Evolutionary conservation across 2,888 invertebrate species (phyloP).

Genomic region (Pedicia rivosa): DNA sequence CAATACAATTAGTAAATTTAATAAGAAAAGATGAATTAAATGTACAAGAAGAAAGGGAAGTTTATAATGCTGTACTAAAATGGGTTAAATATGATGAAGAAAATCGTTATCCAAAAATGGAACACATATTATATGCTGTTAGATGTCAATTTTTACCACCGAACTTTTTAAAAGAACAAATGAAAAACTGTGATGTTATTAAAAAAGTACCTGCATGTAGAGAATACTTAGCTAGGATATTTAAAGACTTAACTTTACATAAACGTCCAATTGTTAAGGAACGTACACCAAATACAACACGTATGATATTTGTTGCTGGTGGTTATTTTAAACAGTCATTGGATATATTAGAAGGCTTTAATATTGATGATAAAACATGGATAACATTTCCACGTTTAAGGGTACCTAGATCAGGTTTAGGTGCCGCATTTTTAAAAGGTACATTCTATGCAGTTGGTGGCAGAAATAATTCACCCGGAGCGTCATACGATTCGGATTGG

Average conservation of each 20-base stretch:
- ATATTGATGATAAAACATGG: slow-evolving; percentile 77
- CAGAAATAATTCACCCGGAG: slow-evolving; percentile 77
- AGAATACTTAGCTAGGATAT: slow-evolving; percentile 78
- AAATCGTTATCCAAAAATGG: slow-evolving; percentile 68
- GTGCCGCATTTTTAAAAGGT: slow-evolving; percentile 74
- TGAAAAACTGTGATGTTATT: slow-evolving; percentile 76
- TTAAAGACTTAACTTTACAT: slow-evolving; percentile 79
- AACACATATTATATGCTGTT: slow-evolving; percentile 73
- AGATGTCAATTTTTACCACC: slow-evolving; percentile 86
- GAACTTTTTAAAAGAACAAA: slow-evolving; percentile 77
- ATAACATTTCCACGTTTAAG: slow-evolving; percentile 64
- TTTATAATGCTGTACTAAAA: slow-evolving; percentile 78
- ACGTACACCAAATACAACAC: slow-evolving; percentile 72
- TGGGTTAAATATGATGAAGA: slow-evolving; percentile 86
- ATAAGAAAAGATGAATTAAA: slow-evolving; percentile 83
- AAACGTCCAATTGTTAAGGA: slow-evolving; percentile 73
- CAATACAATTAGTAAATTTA: slow-evolving; percentile 62
- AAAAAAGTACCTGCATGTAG: slow-evolving; percentile 78
- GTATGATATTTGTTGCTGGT: slow-evolving; percentile 82
- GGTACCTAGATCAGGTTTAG: slow-evolving; percentile 74
- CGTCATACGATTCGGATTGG: slow-evolving; percentile 76
- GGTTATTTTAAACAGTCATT: slow-evolving; percentile 78
- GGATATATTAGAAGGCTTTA: slow-evolving; percentile 76
- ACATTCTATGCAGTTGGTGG: slow-evolving; percentile 87
- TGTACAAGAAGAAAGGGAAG: slow-evolving; percentile 82